Evolutionary conservation across 2,888 invertebrate genomes (phyloP), one percentile per base, ranked within the genome.

Genomic region (Homarus gammarus): DNA sequence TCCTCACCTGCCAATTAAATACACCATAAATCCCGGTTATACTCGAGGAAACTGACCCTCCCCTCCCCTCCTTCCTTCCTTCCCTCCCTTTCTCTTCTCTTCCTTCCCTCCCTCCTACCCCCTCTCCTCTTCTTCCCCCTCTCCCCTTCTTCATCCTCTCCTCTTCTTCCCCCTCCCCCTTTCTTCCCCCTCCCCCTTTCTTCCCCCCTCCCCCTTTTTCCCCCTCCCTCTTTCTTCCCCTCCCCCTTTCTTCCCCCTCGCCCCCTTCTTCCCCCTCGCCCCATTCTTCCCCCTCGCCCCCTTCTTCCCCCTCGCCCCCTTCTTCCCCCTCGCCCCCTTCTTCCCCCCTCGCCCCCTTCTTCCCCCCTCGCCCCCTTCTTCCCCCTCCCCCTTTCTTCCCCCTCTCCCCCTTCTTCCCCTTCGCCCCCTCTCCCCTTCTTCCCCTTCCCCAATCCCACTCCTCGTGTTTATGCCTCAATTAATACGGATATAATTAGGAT

Each of bases 291-390:
- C 36, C 36, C 38, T 36, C 38, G 18, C 44, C 49, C 31, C 49
- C 44, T 49, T 78, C 49, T 49, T 15, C n/a, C 51, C n/a, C n/a
- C 33, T n/a, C 51, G n/a, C 51, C 27, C 56, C 44, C 27, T 44
- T 40, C 40, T 75, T 40, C 75, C 40, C 44, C 40, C 51, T 44
- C 3, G 77, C 27, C n/a, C n/a, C 33, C 81, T 38, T 22, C 40
- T 64, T 36, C 68, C 68, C 15, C 36, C n/a, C n/a, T n/a, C n/a
- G n/a, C n/a, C n/a, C n/a, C 78, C 78, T 78, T 78, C 78, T 78
- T 78, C 78, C 75, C 40, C 44, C 40, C 51, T 44, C 3, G 75
- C 27, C n/a, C n/a, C 33, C 81, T 38, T 22, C 40, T 64, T 36
- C 68, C 68, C 15, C 36, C 64, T 64, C 27, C 27, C 70, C 27